Evolutionary conservation across 2,797 vertebrate species (phyloP), one percentile per base, ranked within the genome.

Genomic region (Peromyscus melanophrys): DNA sequence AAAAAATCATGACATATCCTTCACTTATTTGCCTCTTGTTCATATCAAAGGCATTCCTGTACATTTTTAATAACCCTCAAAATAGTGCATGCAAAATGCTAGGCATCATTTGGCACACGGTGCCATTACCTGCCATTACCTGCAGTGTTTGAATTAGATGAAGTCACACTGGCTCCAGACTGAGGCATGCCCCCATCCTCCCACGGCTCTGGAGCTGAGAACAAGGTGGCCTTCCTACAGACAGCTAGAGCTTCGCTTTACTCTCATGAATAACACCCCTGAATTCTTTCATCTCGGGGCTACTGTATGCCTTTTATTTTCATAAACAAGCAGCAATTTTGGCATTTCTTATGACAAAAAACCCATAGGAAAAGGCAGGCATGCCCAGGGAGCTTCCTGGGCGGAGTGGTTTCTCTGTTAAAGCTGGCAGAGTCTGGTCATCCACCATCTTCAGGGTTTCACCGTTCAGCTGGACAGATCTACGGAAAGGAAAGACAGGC

Each of bases 331-430:
- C 99, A 0, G 98, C 84, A 27, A 99, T 99, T 93, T 96, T 98
- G 46, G 99, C 99, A 0, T 99, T 99, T 61, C 93, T 98, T 96
- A 99, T 98, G 81, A 99, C 99, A 31, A 99, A 99, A 98, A 99
- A 99, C 16, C 99, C 98, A 0, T 99, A 99, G 4, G 99, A 99
- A 97, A 99, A 99, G 11, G 98, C 98, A n/a, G 99, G 99, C 80
- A 99, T 98, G 69, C 97, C 95, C 0, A 99, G 98, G 1, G 95
- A 78, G 5, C 98, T 98, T 12, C 98, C 98, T 0, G 99, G 98
- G 29, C 96, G 98, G 0, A 99, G 98, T 10, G 94, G 69, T 17
- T 91, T 96, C 90, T 99, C 99, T 0, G 11, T 94, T 1, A 99
- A 98, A 5, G 97, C 85, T 1, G 99, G 99, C 59, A 99, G 97